A percentile compares a stretch with the other conserved stretches of the same genome.
Evolutionary conservation across 92 coral and sea anemone genomes (phyloP).

Genomic region (Virgularia gustaviana): DNA sequence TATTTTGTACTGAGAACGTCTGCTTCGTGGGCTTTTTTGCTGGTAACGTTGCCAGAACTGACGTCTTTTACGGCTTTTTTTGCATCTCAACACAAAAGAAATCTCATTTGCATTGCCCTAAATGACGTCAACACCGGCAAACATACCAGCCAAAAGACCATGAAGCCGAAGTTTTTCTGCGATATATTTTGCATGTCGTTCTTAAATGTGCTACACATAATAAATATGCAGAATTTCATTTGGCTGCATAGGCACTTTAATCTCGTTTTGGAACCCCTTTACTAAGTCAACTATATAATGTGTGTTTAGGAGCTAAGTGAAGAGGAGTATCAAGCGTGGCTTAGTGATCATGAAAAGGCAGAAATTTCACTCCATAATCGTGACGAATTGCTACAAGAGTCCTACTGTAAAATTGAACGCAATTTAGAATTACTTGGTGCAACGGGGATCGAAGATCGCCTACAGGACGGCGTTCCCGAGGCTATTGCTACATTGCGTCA

Average conservation of each 20-base stretch:
- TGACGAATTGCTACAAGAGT: slow-evolving; percentile 69
- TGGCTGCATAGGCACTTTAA: not conserved
- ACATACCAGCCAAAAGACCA: too few relatives aligned
- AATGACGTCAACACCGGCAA: too few relatives aligned
- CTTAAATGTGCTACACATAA: too few relatives aligned
- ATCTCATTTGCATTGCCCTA: too few relatives aligned
- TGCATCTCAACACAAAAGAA: too few relatives aligned
- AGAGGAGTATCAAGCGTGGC: slow-evolving; percentile 75
- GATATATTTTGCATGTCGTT: too few relatives aligned
- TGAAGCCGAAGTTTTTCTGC: too few relatives aligned
- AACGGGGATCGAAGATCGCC: slow-evolving; percentile 96
- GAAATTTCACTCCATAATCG: slow-evolving; percentile 79
- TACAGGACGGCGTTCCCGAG: slow-evolving; percentile 98
- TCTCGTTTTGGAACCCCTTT: not conserved
- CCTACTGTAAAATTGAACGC: slow-evolving; percentile 75
- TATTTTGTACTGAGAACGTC: too few relatives aligned
- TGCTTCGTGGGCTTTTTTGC: too few relatives aligned
- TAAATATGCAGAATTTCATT: too few relatives aligned
- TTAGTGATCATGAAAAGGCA: slow-evolving; percentile 73
- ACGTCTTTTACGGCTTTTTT: too few relatives aligned
- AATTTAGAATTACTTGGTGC: slow-evolving; percentile 94
- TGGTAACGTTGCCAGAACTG: too few relatives aligned
- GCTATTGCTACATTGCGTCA: slow-evolving; percentile 85
- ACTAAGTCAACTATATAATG: not conserved
- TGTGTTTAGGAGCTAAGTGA: slow-evolving; percentile 67